Evolutionary conservation across 2,797 vertebrate genomes (phyloP), one percentile per base, ranked within the genome.

Genomic region (Trachops cirrhosus): DNA sequence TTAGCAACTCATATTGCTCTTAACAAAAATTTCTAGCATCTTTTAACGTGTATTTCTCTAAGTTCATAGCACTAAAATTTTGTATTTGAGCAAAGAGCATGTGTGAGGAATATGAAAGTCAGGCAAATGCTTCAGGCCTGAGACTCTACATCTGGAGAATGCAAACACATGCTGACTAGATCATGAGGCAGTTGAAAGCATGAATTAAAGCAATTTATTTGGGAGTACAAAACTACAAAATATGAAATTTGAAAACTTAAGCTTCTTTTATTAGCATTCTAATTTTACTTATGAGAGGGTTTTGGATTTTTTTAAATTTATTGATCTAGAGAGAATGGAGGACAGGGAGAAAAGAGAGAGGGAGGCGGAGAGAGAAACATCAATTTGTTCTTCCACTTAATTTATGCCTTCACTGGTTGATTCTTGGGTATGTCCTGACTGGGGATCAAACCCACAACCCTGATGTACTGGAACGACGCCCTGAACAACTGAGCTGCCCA

Each of bases 191-290:
- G 41, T 46, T 57, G 74, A 78, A 89, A 83, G 32, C 26, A 48
- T 79, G 16, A 87, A 68, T 74, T 89, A 83, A 74, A 97, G 41
- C 62, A 79, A 92, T 86, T 50, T 85, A 88, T 62, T 84, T 89
- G 29, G 52, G 86, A 86, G 24, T 50, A 92, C 32, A 93, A 85
- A 90, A 93, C 21, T 41, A 75, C 11, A 86, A 86, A 83, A 86
- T 41, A 82, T 9, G 1, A 67, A 46, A n/a, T 74, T 32, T 77
- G 46, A 93, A 91, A 73, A 32, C 44, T 86, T 37, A 71, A 87
- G 29, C 10, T 91, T 85, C 73, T 75, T 46, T 37, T 70, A 88
- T 41, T 57, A 85, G 29, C 44, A 83, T 16, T 85, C n/a, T 74
- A 95, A 52, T 48, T 84, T 92, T 68, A 85, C 41, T 24, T 62